Conservation (phyloP, 2,888 invertebrate species). For the Smittia aterrima region DNA sequence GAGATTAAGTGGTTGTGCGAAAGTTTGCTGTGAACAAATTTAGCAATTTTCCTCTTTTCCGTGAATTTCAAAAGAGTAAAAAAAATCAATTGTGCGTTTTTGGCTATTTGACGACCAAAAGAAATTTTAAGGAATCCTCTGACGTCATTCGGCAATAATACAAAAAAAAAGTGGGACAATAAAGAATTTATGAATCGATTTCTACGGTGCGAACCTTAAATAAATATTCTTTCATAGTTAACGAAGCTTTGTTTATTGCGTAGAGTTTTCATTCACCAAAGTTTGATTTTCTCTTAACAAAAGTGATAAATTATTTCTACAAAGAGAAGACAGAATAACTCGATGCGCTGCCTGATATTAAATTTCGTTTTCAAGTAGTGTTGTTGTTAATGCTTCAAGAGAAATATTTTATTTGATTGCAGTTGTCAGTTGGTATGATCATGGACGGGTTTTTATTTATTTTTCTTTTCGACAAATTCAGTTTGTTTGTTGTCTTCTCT, state of each 20-base stretch:
- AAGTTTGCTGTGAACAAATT: background rate
- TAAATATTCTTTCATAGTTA: background rate
- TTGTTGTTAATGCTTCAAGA: background rate
- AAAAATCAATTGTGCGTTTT: background rate
- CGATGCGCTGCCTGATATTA: too few relatives aligned
- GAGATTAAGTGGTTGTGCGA: background rate
- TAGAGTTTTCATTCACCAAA: background rate
- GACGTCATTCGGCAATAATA: conserved; percentile 36
- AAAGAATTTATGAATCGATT: conserved; percentile 39
- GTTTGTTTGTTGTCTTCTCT: too few relatives aligned
- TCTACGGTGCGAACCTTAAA: conserved; percentile 38
- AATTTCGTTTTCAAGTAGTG: background rate
- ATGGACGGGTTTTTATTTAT: too few relatives aligned
- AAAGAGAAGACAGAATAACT: too few relatives aligned
- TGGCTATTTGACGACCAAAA: background rate
- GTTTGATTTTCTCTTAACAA: background rate
- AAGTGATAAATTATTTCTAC: too few relatives aligned
- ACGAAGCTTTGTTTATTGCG: background rate
- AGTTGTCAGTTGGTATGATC: too few relatives aligned
- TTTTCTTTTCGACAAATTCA: too few relatives aligned
- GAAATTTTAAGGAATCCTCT: conserved; percentile 4
- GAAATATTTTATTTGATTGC: too few relatives aligned
- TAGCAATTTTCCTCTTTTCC: background rate
- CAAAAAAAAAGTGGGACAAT: conserved; percentile 31
- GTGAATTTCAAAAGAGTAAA: background rate